Evolutionary conservation across 2,888 invertebrate genomes (phyloP).

Genomic region (Kryphioiulus occultus): DNA sequence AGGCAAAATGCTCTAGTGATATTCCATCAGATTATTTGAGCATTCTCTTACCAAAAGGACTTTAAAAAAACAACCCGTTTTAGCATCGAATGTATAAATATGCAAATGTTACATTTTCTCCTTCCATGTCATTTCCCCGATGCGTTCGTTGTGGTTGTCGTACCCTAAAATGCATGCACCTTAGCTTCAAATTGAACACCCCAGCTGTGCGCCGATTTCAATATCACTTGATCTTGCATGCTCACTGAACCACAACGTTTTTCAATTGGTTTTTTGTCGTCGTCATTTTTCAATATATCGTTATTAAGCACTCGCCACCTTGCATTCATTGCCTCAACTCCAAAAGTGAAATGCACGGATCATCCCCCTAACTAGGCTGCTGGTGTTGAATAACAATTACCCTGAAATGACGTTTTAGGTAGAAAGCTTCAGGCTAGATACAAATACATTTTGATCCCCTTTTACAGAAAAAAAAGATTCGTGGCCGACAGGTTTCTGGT

Average conservation of each 20-base stretch:
- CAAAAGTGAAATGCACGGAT: not conserved
- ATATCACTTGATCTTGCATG: conserved; percentile 23
- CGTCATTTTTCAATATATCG: conserved; percentile 13
- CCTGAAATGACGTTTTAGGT: not conserved
- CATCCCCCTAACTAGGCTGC: conserved; percentile 15
- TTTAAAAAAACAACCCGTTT: not conserved
- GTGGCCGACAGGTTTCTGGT: not conserved
- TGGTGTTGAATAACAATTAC: not conserved
- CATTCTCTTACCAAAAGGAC: not conserved
- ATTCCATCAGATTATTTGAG: not conserved
- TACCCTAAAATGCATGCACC: not conserved
- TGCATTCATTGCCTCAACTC: not conserved
- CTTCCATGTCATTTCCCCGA: not conserved
- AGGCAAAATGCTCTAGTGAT: not conserved
- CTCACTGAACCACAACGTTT: conserved; percentile 12
- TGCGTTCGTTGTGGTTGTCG: not conserved
- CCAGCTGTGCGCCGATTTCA: not conserved
- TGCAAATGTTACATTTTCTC: not conserved
- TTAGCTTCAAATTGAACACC: not conserved
- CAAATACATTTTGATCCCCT: not conserved
- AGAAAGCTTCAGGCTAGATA: not conserved
- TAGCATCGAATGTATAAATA: not conserved
- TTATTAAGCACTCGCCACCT: conserved; percentile 16
- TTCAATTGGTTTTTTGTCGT: conserved; percentile 7
- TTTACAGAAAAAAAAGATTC: not conserved